Percentiles rank a stretch among this genome's conserved stretches.
phyloP scores from a whole-genome alignment of 2,888 invertebrate species.

The Lumbricus terrestris region DNA sequence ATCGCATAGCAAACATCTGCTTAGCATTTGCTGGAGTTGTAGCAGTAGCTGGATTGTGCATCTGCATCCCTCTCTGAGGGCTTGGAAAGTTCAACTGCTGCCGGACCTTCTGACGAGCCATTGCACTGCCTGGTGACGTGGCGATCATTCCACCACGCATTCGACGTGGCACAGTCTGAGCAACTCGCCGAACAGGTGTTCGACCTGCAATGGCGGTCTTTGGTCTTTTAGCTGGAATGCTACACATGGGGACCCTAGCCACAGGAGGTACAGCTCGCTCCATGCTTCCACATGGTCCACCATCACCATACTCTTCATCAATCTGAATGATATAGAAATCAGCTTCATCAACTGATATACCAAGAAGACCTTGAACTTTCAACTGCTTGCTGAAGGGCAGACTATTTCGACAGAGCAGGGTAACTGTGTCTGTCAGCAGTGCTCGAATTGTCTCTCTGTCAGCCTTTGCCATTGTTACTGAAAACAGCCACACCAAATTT shows the following conservation, averaged over 20 bases:
- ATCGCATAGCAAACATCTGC: background rate
- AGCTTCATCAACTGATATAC: constrained; percentile 4
- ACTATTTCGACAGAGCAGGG: constrained; percentile 16
- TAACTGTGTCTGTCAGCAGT: constrained; percentile 8
- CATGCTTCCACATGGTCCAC: background rate
- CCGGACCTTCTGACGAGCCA: constrained; percentile 11
- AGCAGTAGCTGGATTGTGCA: background rate
- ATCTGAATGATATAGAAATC: constrained; percentile 9
- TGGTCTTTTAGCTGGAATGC: background rate
- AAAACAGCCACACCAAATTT: background rate
- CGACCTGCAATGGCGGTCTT: background rate
- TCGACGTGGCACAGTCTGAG: constrained; percentile 6
- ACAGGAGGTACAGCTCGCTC: background rate
- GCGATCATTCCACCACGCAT: background rate
- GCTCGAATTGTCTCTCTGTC: constrained; percentile 9
- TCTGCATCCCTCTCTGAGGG: background rate
- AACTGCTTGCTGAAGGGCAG: background rate
- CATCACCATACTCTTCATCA: constrained; percentile 6
- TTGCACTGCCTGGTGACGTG: background rate
- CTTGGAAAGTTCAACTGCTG: constrained; percentile 8
- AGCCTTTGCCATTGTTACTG: background rate
- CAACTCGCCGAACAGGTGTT: background rate
- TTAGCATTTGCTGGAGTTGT: background rate
- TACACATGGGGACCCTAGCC: background rate
- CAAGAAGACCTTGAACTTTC: constrained; percentile 12